Evolutionary conservation across 2,888 invertebrate genomes (phyloP).

Genomic region (Lypha dubia): DNA sequence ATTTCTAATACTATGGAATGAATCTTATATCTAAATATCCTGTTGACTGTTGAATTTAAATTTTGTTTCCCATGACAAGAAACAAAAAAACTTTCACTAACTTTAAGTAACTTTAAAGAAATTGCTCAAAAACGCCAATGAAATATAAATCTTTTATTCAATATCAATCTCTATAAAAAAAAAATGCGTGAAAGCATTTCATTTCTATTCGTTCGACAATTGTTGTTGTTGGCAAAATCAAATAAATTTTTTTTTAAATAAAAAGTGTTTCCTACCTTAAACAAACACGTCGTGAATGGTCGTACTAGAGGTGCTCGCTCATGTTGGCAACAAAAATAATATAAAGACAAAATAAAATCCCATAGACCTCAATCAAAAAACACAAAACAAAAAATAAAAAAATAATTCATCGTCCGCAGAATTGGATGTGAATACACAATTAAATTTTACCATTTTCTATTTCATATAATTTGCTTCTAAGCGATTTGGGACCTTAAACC

Average conservation of each 20-base stretch:
- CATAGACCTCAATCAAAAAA: constrained; percentile 48
- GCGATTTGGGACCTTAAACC: not conserved
- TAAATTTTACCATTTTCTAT: constrained; percentile 7
- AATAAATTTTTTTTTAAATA: constrained; percentile 33
- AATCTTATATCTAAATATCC: not conserved
- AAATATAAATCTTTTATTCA: constrained; percentile 29
- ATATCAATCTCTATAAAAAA: constrained; percentile 22
- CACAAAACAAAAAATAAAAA: constrained; percentile 36
- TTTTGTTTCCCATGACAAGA: not conserved
- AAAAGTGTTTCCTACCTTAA: constrained; percentile 33
- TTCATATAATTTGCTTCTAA: not conserved
- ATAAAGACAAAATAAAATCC: constrained; percentile 26
- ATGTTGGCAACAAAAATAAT: not conserved
- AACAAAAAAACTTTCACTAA: constrained; percentile 48
- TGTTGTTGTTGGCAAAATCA: constrained; percentile 50
- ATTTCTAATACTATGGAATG: not conserved
- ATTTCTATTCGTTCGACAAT: constrained; percentile 13
- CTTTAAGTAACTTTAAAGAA: constrained; percentile 24
- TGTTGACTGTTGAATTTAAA: not conserved
- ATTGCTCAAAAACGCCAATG: constrained; percentile 5
- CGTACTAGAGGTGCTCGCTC: not conserved
- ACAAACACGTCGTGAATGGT: constrained; percentile 42
- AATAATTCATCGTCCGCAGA: constrained; percentile 56
- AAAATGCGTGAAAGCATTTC: constrained; percentile 60
- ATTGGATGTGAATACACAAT: constrained; percentile 59